Conservation (phyloP, 2,797 vertebrate genomes). For the Xyrichtys novacula region DNA sequence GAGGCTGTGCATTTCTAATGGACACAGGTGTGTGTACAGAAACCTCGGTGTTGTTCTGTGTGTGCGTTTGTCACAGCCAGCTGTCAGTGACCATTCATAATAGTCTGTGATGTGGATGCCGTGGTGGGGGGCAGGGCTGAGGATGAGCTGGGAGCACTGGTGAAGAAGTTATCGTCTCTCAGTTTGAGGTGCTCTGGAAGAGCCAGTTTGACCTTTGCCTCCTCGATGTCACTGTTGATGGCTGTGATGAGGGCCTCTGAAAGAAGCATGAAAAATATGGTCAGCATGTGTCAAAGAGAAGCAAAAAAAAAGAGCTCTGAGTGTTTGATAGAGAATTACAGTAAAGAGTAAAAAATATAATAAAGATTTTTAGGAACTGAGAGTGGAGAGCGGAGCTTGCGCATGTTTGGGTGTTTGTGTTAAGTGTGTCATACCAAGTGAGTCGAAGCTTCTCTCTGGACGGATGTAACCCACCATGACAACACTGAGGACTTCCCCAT, state of each 20-base stretch:
- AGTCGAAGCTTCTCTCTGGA: conserved; percentile 92
- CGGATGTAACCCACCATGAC: conserved; percentile 95
- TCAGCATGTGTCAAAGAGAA: not conserved
- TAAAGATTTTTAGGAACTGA: too few species aligned
- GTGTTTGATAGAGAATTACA: not conserved
- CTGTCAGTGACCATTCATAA: conserved; percentile 89
- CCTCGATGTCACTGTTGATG: conserved; percentile 93
- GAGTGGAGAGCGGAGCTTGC: too few species aligned
- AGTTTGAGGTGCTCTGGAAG: conserved; percentile 91
- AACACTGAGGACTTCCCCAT: conserved; percentile 93
- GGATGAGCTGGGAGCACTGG: conserved; percentile 48
- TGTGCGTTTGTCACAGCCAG: conserved; percentile 37
- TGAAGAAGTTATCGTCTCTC: conserved; percentile 93
- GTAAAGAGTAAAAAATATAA: not conserved
- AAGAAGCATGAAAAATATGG: not conserved
- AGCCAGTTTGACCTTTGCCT: conserved; percentile 90
- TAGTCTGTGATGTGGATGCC: conserved; percentile 75
- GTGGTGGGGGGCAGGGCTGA: conserved; percentile 52
- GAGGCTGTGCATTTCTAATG: conserved; percentile 23
- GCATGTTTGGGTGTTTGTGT: not conserved
- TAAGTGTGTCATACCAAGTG: conserved; percentile 86
- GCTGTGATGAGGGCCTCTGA: conserved; percentile 92
- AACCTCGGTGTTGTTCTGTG: conserved; percentile 1
- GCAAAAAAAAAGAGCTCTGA: not conserved
- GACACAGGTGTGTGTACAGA: conserved; percentile 9